Evolutionary conservation across 2,113 vertebrate species (phyloP).

Genomic region (Herpetotheres cachinnans): DNA sequence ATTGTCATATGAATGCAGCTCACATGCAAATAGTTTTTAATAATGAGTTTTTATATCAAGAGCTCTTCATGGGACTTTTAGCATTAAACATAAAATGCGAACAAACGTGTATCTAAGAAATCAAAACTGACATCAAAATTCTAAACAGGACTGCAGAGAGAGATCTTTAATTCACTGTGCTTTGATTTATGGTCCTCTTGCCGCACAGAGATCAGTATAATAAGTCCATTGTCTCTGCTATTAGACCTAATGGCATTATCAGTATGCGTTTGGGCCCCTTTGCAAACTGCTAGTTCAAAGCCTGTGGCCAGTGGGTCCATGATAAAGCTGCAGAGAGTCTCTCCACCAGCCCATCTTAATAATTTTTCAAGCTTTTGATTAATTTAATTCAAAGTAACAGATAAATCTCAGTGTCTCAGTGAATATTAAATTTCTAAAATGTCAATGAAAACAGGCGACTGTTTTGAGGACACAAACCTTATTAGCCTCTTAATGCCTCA

Average conservation of each 20-base stretch:
- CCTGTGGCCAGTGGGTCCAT: background rate
- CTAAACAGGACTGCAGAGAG: background rate
- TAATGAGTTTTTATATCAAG: background rate
- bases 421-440: background rate
- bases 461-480: background rate
- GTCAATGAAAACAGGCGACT: background rate
- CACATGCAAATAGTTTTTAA: background rate
- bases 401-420: background rate
- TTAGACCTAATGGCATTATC: background rate
- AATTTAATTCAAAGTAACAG: background rate
- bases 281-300: background rate
- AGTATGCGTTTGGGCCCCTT: background rate
- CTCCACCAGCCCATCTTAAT: background rate
- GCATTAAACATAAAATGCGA: background rate
- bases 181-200: background rate
- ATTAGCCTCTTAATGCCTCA: background rate
- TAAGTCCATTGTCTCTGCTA: background rate
- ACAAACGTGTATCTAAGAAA: background rate
- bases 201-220: background rate
- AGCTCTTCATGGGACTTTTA: background rate
- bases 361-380: background rate
- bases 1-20: background rate
- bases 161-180: background rate
- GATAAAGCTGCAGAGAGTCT: background rate
- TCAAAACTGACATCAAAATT: background rate